Conservation (phyloP, 2,797 vertebrate genomes). For the Alcedo quadribrachys region DNA sequence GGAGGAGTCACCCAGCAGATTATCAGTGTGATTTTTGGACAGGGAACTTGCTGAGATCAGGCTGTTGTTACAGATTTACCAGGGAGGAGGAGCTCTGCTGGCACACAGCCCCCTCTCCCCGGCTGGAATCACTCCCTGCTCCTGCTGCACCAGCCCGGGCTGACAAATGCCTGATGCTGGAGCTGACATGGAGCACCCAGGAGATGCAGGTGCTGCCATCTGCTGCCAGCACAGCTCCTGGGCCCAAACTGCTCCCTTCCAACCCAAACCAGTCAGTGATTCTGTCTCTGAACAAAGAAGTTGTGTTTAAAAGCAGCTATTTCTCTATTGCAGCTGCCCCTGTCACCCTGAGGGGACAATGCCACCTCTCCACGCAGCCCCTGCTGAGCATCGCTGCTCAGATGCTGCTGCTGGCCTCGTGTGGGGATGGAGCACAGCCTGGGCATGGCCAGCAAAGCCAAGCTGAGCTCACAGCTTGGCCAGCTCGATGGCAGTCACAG, state of each 20-base stretch:
- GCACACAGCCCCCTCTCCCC: background rate
- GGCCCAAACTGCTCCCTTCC: background rate
- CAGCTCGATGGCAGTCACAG: accelerated
- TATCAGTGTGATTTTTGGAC: background rate
- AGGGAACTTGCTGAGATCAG: background rate
- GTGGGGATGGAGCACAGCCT: accelerated
- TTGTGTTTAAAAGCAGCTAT: background rate
- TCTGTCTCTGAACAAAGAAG: background rate
- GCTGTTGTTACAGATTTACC: background rate
- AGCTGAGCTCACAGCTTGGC: background rate
- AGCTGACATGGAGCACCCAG: background rate
- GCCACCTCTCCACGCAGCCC: background rate
- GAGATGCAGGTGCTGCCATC: background rate
- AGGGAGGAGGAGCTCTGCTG: background rate
- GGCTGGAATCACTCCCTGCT: background rate
- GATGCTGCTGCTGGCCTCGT: background rate
- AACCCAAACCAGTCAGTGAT: background rate
- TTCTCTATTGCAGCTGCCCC: background rate
- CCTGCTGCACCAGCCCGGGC: background rate
- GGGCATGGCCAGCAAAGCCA: accelerated
- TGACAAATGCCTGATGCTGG: background rate
- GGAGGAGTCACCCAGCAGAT: background rate
- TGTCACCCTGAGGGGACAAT: background rate
- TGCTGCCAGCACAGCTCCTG: background rate
- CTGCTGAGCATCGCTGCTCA: background rate